Evolutionary conservation across 2,797 vertebrate species (phyloP).

Genomic region (Spheniscus humboldti): DNA sequence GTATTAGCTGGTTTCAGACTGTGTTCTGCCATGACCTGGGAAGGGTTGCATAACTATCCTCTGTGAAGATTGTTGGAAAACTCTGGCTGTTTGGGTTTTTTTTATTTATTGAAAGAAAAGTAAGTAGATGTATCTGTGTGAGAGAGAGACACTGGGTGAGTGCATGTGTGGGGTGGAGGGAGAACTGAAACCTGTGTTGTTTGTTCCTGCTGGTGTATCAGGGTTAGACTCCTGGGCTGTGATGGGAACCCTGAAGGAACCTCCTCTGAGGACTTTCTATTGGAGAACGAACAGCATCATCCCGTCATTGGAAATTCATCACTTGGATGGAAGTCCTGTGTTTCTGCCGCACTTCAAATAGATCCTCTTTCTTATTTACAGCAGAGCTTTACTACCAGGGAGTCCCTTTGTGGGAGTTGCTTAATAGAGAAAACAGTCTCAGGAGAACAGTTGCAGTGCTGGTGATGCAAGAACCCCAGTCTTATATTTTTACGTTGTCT

Average conservation of each 20-base stretch:
- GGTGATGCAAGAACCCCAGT: not conserved
- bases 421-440: not conserved
- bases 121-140: not conserved
- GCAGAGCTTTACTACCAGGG: not conserved
- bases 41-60: not conserved
- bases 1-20: not conserved
- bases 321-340: not conserved
- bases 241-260: not conserved
- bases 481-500: not conserved
- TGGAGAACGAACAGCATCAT: not conserved
- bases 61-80: not conserved
- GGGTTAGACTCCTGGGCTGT: not conserved
- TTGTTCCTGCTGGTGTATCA: not conserved
- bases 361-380: not conserved
- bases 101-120: not conserved
- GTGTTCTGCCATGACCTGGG: not conserved
- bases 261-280: not conserved
- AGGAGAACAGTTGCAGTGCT: not conserved
- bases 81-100: not conserved
- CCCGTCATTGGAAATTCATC: not conserved
- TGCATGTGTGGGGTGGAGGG: accelerated
- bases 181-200: not conserved
- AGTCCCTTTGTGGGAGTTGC: not conserved
- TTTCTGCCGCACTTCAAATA: not conserved
- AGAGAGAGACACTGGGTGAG: not conserved